phyloP scores from a whole-genome alignment of 2,888 invertebrate species.

The Ectobius pallidus region DNA sequence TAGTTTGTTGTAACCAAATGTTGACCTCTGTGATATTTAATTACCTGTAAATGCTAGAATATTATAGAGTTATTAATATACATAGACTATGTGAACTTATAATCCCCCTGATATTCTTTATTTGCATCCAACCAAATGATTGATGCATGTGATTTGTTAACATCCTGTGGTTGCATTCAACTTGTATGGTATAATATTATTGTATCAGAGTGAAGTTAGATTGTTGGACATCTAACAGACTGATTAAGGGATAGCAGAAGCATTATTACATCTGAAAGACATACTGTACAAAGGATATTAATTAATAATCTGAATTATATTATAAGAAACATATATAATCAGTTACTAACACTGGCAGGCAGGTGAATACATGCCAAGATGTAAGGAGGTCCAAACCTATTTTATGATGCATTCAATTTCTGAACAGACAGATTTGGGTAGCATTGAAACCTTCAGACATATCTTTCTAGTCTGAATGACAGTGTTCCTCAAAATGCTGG shows the following conservation, averaged over 20 bases:
- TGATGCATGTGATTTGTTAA: not conserved
- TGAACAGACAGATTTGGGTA: not conserved
- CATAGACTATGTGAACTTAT: not conserved
- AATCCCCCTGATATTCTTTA: not conserved
- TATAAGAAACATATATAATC: too few relatives aligned
- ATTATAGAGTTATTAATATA: not conserved
- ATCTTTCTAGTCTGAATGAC: not conserved
- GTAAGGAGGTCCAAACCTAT: too few relatives aligned
- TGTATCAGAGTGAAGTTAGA: too few relatives aligned
- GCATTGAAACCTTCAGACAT: not conserved
- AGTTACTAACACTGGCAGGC: too few relatives aligned
- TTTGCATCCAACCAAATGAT: not conserved
- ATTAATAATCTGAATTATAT: too few relatives aligned
- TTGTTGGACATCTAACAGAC: too few relatives aligned
- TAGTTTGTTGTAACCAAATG: not conserved
- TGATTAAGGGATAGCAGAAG: too few relatives aligned
- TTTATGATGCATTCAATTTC: not conserved
- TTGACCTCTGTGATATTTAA: slow-evolving; percentile 8
- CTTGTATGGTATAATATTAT: not conserved
- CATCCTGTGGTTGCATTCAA: not conserved
- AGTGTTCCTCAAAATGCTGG: slow-evolving; percentile 16
- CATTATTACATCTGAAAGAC: too few relatives aligned
- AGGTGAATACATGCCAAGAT: too few relatives aligned
- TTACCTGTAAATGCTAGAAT: not conserved
- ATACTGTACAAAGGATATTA: too few relatives aligned